Evolutionary conservation across 1,140 invertebrate genomes (phyloP).

Genomic region (Drosophila willistoni): DNA sequence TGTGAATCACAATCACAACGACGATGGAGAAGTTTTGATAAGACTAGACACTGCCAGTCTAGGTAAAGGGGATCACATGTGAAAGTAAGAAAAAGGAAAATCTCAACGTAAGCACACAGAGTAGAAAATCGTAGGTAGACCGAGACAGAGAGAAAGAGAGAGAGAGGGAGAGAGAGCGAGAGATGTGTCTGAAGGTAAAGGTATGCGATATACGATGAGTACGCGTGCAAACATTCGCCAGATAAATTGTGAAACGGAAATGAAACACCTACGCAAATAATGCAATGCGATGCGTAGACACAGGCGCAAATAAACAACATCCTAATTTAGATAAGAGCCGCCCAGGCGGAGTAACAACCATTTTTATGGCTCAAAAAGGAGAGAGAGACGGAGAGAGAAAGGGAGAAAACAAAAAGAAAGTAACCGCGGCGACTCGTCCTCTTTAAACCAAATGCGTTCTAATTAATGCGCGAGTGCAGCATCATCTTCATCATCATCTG

Average conservation of each 20-base stretch:
- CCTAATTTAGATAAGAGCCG: slow-evolving; percentile 81
- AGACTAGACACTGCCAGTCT: slow-evolving; percentile 20
- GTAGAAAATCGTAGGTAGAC: slow-evolving; percentile 4
- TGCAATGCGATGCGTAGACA: slow-evolving; percentile 72
- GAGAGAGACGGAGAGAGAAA: too few species aligned
- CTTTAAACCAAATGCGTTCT: slow-evolving; percentile 59
- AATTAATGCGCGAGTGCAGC: slow-evolving; percentile 71
- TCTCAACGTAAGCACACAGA: slow-evolving; percentile 23
- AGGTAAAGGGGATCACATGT: slow-evolving; percentile 65
- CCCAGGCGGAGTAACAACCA: slow-evolving; percentile 27
- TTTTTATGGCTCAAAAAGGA: slow-evolving; percentile 52
- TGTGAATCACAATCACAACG: slow-evolving; percentile 58
- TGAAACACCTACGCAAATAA: slow-evolving; percentile 82
- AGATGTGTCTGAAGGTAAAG: slow-evolving; percentile 42
- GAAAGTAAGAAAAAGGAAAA: slow-evolving; percentile 62
- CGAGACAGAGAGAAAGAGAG: too few species aligned
- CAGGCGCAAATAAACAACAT: slow-evolving; percentile 79
- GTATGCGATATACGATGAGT: slow-evolving; percentile 57
- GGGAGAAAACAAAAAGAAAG: slow-evolving; percentile 56
- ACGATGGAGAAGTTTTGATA: slow-evolving; percentile 50
- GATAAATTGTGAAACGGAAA: slow-evolving; percentile 81
- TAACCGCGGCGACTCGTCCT: slow-evolving; percentile 32
- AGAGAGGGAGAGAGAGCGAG: neutral
- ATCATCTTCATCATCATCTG: slow-evolving; percentile 42
- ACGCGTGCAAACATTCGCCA: slow-evolving; percentile 64